Percentiles rank a stretch among this genome's conserved stretches.
These are phyloP conservation scores for Stramonita haemastoma DNA, from an alignment of 2,888 invertebrate species.

Conservation along the genomic window DNA sequence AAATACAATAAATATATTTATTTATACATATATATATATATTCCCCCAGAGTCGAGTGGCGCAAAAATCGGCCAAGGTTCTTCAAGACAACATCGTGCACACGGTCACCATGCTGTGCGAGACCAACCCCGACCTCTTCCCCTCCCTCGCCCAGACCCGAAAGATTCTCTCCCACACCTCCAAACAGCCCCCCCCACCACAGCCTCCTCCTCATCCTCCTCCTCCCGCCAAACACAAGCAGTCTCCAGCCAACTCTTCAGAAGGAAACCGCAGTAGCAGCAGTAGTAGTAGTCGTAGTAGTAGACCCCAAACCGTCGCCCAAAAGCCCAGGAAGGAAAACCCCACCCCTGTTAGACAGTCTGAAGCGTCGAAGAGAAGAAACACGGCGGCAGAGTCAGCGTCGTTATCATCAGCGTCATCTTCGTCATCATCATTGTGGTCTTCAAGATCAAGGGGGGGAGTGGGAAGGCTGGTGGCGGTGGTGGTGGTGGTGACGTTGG, in stretches of 20 bases:
- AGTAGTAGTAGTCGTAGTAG: not conserved
- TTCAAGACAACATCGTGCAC: slow-evolving; percentile 31
- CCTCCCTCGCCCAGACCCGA: slow-evolving; percentile 22
- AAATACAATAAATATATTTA: no score
- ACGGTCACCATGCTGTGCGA: slow-evolving; percentile 34
- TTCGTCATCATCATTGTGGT: no score
- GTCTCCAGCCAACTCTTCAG: not conserved
- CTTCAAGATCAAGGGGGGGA: not conserved
- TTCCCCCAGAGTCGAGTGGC: slow-evolving; percentile 40
- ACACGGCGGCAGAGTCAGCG: not conserved
- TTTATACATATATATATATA: no score
- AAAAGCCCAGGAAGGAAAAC: not conserved
- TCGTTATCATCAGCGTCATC: no score
- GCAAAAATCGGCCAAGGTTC: slow-evolving; percentile 13
- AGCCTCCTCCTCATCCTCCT: not conserved
- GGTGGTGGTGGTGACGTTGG: no score
- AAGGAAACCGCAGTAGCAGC: not conserved
- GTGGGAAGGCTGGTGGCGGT: not conserved
- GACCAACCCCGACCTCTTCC: slow-evolving; percentile 34
- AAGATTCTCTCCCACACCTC: slow-evolving; percentile 11
- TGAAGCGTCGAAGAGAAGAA: not conserved
- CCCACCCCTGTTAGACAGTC: not conserved
- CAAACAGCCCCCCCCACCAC: not conserved
- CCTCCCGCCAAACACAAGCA: not conserved
- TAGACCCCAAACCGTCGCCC: not conserved